A percentile compares a stretch with the other conserved stretches of the same genome.
Conservation (phyloP, 2,888 invertebrate genomes). For the Allygus modestus region DNA sequence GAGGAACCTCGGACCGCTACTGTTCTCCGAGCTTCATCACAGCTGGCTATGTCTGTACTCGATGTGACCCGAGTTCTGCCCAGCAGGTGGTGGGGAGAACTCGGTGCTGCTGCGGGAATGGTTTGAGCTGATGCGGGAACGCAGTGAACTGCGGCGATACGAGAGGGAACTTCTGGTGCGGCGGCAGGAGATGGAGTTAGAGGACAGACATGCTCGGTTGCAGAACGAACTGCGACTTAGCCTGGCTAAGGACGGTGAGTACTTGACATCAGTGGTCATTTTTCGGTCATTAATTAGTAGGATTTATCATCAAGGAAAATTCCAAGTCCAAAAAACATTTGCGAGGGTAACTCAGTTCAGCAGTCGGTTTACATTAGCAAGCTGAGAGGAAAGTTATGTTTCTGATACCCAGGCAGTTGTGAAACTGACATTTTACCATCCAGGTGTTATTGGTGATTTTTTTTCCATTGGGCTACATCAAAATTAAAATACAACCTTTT, state of each 20-base stretch:
- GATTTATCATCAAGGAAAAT: too few relatives aligned
- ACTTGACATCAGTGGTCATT: not conserved
- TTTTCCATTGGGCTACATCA: too few relatives aligned
- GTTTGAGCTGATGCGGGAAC: slow-evolving; percentile 85
- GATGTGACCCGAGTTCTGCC: too few relatives aligned
- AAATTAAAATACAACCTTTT: too few relatives aligned
- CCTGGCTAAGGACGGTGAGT: slow-evolving; percentile 80
- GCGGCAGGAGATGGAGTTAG: slow-evolving; percentile 88
- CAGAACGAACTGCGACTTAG: slow-evolving; percentile 85
- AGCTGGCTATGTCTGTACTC: slow-evolving; percentile 71
- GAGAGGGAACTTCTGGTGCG: slow-evolving; percentile 88
- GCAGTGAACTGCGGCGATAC: slow-evolving; percentile 82
- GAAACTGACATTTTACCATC: too few relatives aligned
- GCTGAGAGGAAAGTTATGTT: too few relatives aligned
- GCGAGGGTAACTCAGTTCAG: too few relatives aligned
- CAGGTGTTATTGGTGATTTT: too few relatives aligned
- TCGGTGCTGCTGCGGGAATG: slow-evolving; percentile 83
- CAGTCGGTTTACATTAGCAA: too few relatives aligned
- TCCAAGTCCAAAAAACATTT: too few relatives aligned
- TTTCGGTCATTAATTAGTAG: too few relatives aligned
- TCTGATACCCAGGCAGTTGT: too few relatives aligned
- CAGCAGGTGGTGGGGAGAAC: slow-evolving; percentile 76
- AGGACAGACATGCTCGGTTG: slow-evolving; percentile 88
- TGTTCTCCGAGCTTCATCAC: slow-evolving; percentile 85
- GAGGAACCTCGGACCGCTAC: slow-evolving; percentile 88